Conservation (phyloP, 2,797 vertebrate genomes). For the Paramormyrops hopkinsi region DNA sequence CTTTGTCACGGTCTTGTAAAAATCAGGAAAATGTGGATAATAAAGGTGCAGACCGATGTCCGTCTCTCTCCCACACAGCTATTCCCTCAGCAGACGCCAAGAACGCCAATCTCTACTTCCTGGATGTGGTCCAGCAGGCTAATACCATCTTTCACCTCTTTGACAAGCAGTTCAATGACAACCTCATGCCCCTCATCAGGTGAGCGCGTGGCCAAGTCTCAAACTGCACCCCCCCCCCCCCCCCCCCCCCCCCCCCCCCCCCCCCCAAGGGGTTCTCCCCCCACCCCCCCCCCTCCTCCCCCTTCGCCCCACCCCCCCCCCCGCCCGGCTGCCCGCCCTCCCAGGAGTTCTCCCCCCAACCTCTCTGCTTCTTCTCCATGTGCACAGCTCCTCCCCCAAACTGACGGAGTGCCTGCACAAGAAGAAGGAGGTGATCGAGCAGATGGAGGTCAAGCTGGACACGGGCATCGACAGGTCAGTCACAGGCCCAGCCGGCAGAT, state of each 20-base stretch:
- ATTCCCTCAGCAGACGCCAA: conserved; percentile 94
- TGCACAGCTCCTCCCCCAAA: conserved; percentile 86
- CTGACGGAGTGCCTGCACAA: conserved; percentile 96
- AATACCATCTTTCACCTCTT: conserved; percentile 99
- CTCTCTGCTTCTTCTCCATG: conserved; percentile 16
- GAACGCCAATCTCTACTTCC: conserved; percentile 94
- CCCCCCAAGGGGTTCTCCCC: neutral
- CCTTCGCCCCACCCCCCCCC: no score
- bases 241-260: neutral
- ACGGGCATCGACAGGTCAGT: conserved; percentile 91
- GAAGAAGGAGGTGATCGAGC: conserved; percentile 98
- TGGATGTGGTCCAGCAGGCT: conserved; percentile 98
- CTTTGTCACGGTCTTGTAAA: neutral
- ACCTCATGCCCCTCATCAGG: conserved; percentile 98
- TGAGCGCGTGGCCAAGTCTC: conserved; percentile 45
- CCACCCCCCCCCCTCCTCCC: neutral
- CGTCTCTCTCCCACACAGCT: conserved; percentile 58
- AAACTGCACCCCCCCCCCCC: neutral
- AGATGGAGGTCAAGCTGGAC: conserved; percentile 98
- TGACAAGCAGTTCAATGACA: conserved; percentile 99
- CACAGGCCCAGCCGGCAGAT: neutral
- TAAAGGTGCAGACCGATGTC: neutral
- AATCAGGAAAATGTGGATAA: neutral
- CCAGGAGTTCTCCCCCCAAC: neutral
- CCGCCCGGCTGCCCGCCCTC: neutral